phyloP scores from a whole-genome alignment of 2,797 vertebrate species.

The Micropoecilia bifurca region DNA sequence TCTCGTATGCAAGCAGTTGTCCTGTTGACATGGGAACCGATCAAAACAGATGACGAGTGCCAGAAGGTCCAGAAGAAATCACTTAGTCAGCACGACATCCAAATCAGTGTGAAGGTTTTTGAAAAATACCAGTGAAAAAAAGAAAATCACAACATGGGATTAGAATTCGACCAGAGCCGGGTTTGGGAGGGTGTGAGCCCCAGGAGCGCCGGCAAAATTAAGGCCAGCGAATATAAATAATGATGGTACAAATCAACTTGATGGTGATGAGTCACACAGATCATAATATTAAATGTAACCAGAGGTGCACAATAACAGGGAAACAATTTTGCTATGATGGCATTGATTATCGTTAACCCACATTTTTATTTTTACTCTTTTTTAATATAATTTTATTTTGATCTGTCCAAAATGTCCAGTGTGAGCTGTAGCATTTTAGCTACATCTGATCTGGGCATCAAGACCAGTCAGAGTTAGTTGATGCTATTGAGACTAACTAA shows the following conservation, averaged over 20 bases:
- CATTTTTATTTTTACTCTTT: background rate
- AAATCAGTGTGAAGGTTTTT: background rate
- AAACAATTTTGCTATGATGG: background rate
- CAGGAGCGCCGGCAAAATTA: background rate
- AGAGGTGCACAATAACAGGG: background rate
- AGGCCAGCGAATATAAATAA: background rate
- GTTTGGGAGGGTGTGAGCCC: background rate
- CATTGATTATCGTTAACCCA: background rate
- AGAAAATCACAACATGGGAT: background rate
- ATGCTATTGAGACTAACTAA: background rate
- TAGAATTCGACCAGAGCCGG: background rate
- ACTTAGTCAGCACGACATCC: background rate
- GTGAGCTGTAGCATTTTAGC: background rate
- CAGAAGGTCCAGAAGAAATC: constrained; percentile 1
- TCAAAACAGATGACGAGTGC: background rate
- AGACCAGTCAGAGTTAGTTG: background rate
- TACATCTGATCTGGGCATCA: background rate
- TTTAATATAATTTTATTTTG: background rate
- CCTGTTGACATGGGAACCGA: background rate
- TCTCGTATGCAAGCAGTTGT: background rate
- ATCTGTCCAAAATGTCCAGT: background rate
- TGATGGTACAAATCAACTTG: background rate
- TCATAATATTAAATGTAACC: background rate
- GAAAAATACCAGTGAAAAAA: background rate
- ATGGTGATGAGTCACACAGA: background rate